Base-by-base conservation (phyloP, 2,797 vertebrate species). In the Enteromius argenteus region DNA sequence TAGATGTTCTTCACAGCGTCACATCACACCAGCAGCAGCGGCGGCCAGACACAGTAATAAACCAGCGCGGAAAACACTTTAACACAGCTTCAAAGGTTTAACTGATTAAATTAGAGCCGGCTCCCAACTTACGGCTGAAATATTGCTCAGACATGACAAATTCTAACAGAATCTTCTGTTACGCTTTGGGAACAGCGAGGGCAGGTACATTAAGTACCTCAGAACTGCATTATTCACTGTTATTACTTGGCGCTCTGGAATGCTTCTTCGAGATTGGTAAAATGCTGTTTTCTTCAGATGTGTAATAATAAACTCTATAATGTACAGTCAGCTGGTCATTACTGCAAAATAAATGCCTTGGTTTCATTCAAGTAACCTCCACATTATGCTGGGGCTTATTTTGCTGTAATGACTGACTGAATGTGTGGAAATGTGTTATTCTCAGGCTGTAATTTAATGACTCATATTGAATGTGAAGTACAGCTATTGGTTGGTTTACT, bases 121-220 rank as follows among this genome's bases (percentile, higher is more conserved):
- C 35, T 42, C 13, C 35, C 2, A 76, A 76, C 51, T 39, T 21
- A 39, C 19, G 4, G 72, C 19, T 58, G 19, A 35, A 32, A 32
- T 73, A 32, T 74, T 56, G 30, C 30, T 35, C 72, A 74, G 49
- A 74, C 32, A 75, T 56, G 51, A 76, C 19, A 51, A 5, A 64
- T 64, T 64, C 5, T 32, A 64, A 49, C 42, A 35, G 30, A 74
- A 35, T 74, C 49, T 5, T 75, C 13, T 56, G 21, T 56, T 58
- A 21, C 0, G 13, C 14, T 44, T 71, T 71, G 42, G n/a, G n/a
- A 17, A 72, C 9, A 64, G 14, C 14, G 5, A 64, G 60, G 27
- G 6, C 27, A 64, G 60, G 60, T 64, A 64, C 14, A 30, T 3
- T 32, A 30, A 64, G 27, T 32, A 64, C 60, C 27, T 17, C 27